These are phyloP conservation scores for Climacteris rufus DNA, from an alignment of 2,113 vertebrate species.

Conservation along the genomic window DNA sequence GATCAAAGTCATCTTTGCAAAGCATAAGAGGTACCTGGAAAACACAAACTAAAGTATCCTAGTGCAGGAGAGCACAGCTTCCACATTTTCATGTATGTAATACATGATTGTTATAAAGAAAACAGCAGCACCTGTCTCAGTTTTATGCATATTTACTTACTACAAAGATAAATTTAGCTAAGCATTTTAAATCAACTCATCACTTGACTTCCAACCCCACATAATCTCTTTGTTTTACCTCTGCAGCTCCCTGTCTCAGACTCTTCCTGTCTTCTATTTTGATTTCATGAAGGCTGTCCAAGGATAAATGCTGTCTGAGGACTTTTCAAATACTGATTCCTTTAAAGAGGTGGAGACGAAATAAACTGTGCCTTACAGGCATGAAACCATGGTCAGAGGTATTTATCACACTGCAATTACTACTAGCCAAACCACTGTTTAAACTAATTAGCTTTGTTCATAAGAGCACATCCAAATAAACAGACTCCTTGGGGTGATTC, in stretches of 20 bases:
- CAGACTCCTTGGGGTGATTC: not conserved
- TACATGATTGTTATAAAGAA: not conserved
- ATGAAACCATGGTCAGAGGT: not conserved
- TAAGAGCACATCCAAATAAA: not conserved
- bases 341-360: not conserved
- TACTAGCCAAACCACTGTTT: not conserved
- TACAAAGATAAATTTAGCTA: not conserved
- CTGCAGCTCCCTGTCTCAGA: not conserved
- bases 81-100: not conserved
- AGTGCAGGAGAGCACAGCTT: not conserved
- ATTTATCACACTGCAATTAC: not conserved
- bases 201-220: not conserved
- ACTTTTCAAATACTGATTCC: not conserved
- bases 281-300: not conserved
- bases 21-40: not conserved
- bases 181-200: not conserved
- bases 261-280: not conserved
- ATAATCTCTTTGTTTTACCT: not conserved
- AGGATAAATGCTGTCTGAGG: not conserved
- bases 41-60: not conserved
- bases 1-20: not conserved
- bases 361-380: constrained; percentile 1
- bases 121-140: not conserved
- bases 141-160: not conserved
- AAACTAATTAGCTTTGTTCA: not conserved